Percentiles rank a stretch among this genome's conserved stretches.
Conservation (phyloP, 1,140 invertebrate species). For the Drosophila sp. region DNA sequence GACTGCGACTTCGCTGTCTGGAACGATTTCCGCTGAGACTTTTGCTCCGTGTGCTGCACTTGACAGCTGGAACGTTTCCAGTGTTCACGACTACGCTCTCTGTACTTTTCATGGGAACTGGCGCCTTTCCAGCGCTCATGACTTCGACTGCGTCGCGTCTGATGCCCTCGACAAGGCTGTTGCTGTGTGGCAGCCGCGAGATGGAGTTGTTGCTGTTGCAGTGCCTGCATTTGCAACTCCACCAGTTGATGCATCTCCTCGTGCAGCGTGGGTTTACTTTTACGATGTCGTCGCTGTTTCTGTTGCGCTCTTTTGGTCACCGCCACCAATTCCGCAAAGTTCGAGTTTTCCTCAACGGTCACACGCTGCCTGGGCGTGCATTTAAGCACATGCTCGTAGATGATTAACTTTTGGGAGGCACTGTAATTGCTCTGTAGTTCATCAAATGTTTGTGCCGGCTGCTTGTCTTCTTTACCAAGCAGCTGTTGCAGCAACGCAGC, state of each 20-base stretch:
- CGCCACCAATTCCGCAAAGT: conserved; percentile 60
- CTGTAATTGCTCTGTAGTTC: conserved; percentile 57
- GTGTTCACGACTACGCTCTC: conserved; percentile 3
- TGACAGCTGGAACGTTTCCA: conserved; percentile 14
- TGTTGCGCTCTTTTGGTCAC: conserved; percentile 53
- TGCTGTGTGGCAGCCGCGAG: neutral
- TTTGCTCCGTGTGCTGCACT: neutral
- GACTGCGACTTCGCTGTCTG: neutral
- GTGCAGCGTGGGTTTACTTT: conserved; percentile 66
- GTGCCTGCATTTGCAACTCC: conserved; percentile 71
- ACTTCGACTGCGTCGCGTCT: neutral
- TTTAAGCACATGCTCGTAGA: conserved; percentile 66
- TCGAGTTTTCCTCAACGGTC: conserved; percentile 37
- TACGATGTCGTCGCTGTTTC: conserved; percentile 62
- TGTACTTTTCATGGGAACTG: conserved; percentile 5
- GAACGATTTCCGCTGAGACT: neutral
- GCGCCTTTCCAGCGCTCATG: conserved; percentile 4
- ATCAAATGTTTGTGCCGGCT: conserved; percentile 8
- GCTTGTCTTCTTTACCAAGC: conserved; percentile 7
- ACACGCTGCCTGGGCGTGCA: conserved; percentile 28
- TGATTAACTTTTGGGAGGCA: conserved; percentile 42
- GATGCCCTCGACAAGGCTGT: neutral
- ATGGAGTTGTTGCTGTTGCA: conserved; percentile 22
- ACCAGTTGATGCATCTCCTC: conserved; percentile 73
- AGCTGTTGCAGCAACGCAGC: conserved; percentile 7